Conservation (phyloP, 2,113 vertebrate genomes). For the Apistogramma diplotaenia region DNA sequence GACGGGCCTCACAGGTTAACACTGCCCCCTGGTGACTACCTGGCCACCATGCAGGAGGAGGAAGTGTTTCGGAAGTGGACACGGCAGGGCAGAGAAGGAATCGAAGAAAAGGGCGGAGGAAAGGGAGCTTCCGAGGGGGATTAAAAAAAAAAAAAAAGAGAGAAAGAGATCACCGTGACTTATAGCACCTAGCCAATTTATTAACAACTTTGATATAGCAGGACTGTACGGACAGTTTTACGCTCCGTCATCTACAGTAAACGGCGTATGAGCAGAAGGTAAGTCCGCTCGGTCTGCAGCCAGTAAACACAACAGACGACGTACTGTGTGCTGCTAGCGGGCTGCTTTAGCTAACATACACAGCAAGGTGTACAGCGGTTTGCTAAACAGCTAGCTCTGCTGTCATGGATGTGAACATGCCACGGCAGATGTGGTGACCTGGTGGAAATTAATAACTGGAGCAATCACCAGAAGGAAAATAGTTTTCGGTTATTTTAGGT, state of each 20-base stretch:
- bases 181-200: neutral
- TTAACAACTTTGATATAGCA: neutral
- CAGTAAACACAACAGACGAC: conserved; percentile 29
- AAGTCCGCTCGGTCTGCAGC: neutral
- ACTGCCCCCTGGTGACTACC: conserved; percentile 40
- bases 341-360: conserved; percentile 35
- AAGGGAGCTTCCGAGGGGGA: conserved; percentile 22
- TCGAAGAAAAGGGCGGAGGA: conserved; percentile 51
- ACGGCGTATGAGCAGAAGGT: conserved; percentile 7
- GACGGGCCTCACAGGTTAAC: neutral
- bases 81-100: conserved; percentile 32
- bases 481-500: neutral
- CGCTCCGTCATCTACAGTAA: neutral
- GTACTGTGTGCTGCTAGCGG: conserved; percentile 34
- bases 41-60: neutral
- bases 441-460: no score
- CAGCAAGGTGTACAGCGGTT: conserved; percentile 39
- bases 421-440: neutral
- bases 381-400: neutral
- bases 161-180: neutral
- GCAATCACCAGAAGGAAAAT: neutral
- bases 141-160: neutral
- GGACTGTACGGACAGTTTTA: neutral
- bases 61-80: conserved; percentile 62
- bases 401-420: neutral